Conservation (phyloP, 2,888 invertebrate species). For the Hydriomena furcata region DNA sequence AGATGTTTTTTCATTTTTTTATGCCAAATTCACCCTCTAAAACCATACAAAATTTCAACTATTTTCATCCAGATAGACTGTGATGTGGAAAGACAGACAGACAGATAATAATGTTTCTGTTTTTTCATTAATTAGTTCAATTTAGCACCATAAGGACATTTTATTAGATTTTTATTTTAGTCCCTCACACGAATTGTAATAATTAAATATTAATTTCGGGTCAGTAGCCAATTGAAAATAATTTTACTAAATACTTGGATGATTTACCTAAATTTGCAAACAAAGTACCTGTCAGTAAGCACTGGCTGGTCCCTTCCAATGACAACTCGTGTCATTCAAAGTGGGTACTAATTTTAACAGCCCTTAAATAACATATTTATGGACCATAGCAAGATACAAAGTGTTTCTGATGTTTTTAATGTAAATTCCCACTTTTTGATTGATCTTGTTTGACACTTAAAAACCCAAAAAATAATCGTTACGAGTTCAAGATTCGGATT, state of each 20-base stretch:
- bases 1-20: no score
- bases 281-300: slow-evolving; percentile 7
- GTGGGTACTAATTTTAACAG: slow-evolving; percentile 26
- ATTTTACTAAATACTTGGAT: slow-evolving; percentile 14
- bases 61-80: no score
- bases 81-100: no score
- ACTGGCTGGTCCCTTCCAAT: slow-evolving; percentile 8
- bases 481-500: slow-evolving; percentile 23
- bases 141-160: neutral
- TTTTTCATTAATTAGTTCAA: no score
- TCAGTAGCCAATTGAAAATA: slow-evolving; percentile 10
- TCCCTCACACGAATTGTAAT: slow-evolving; percentile 8
- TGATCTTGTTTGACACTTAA: slow-evolving; percentile 22
- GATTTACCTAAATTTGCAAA: slow-evolving; percentile 10
- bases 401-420: slow-evolving; percentile 21
- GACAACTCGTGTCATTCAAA: slow-evolving; percentile 27
- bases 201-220: no score
- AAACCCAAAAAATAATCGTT: slow-evolving; percentile 24
- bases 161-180: slow-evolving; percentile 3
- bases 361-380: slow-evolving; percentile 20
- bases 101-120: no score
- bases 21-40: no score
- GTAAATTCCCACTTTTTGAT: slow-evolving; percentile 10
- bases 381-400: slow-evolving; percentile 7
- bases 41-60: no score